These are phyloP conservation scores for Ictidomys tridecemlineatus DNA, from an alignment of 2,113 vertebrate species.

Conservation along the genomic window DNA sequence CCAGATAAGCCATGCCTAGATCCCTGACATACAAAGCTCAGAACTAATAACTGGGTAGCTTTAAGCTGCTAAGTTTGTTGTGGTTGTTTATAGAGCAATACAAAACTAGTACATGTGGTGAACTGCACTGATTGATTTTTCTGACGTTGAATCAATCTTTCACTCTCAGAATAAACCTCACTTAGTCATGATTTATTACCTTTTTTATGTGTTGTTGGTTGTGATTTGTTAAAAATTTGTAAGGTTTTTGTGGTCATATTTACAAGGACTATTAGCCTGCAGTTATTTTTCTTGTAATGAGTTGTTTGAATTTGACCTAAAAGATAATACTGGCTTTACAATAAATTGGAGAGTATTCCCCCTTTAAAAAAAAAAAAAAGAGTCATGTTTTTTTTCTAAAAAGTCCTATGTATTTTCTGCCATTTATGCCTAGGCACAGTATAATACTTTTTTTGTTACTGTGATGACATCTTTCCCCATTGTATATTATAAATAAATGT, in stretches of 20 bases:
- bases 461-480: background rate
- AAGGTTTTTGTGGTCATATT: background rate
- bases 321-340: background rate
- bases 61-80: background rate
- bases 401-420: background rate
- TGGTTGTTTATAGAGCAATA: background rate
- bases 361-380: too few relatives aligned
- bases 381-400: background rate
- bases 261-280: background rate
- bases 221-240: slow-evolving; percentile 48
- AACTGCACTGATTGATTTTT: slow-evolving; percentile 27
- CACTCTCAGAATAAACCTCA: slow-evolving; percentile 4
- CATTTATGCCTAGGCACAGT: background rate
- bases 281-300: background rate
- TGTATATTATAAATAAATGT: background rate
- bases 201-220: slow-evolving; percentile 13
- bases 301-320: background rate
- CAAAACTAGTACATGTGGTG: background rate
- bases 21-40: background rate
- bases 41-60: background rate
- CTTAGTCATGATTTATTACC: slow-evolving; percentile 45
- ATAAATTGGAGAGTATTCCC: background rate
- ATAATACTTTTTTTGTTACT: background rate
- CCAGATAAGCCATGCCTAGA: background rate
- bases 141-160: slow-evolving; percentile 43